Evolutionary conservation across 2,797 vertebrate species (phyloP).

Genomic region (Acanthopagrus latus): DNA sequence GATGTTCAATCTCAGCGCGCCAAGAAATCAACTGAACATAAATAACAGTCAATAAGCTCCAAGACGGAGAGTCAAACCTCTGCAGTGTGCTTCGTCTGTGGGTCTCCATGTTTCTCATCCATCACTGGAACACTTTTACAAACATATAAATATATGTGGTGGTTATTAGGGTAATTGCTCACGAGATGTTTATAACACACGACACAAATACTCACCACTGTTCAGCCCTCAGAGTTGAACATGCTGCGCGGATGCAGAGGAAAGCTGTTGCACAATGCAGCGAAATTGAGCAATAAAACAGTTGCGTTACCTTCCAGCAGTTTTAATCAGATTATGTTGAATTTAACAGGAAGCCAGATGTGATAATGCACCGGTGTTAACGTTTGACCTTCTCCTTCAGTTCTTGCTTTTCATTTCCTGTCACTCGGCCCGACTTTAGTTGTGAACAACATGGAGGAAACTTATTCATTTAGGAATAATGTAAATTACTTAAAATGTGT

Average conservation of each 20-base stretch:
- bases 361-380: background rate
- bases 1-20: conserved; percentile 5
- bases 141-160: background rate
- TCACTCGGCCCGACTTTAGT: background rate
- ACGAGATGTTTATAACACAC: background rate
- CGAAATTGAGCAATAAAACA: background rate
- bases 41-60: conserved; percentile 7
- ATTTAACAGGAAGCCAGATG: background rate
- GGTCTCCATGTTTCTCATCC: background rate
- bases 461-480: background rate
- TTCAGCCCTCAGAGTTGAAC: conserved; percentile 4
- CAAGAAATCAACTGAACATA: conserved; percentile 14
- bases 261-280: conserved; percentile 3
- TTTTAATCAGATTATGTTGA: background rate
- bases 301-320: background rate
- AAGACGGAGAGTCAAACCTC: background rate
- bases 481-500: background rate
- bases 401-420: background rate
- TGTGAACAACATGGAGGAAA: too few relatives aligned
- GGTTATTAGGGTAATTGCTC: background rate
- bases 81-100: background rate
- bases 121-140: background rate
- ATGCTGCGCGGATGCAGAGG: background rate
- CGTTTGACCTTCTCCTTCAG: too few relatives aligned
- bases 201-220: background rate